Evolutionary conservation across 2,797 vertebrate species (phyloP).

Genomic region (Heliangelus exortis): DNA sequence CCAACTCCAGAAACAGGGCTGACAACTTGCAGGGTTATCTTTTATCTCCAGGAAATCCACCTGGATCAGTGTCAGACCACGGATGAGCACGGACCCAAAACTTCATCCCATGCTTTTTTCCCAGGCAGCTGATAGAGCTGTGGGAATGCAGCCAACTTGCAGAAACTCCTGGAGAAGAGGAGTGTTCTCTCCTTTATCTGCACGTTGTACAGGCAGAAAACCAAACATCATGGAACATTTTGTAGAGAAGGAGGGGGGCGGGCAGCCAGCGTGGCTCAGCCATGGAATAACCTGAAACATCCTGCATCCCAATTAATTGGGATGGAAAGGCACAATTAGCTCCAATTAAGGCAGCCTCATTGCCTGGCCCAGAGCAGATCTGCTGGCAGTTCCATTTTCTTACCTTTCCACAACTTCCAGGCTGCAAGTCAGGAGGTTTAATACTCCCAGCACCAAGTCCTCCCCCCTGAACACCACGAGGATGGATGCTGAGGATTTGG

Average conservation of each 20-base stretch:
- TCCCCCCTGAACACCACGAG: background rate
- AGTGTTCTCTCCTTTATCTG: background rate
- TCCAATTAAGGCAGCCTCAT: conserved; percentile 11
- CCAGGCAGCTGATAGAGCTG: background rate
- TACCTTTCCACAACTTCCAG: background rate
- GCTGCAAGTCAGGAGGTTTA: background rate
- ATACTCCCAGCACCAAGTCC: background rate
- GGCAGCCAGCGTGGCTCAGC: background rate
- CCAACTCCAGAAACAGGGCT: accelerated
- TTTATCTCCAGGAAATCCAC: accelerated
- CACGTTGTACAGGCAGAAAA: background rate
- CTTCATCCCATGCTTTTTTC: background rate
- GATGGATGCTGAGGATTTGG: background rate
- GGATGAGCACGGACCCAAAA: background rate
- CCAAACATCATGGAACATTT: background rate
- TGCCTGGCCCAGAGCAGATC: background rate
- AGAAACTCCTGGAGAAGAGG: background rate
- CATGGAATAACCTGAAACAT: background rate
- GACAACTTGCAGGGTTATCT: background rate
- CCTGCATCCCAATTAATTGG: background rate
- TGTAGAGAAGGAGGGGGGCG: background rate
- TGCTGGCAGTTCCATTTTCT: conserved; percentile 17
- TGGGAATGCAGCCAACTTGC: background rate
- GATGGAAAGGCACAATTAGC: conserved; percentile 24
- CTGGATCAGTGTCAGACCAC: background rate